Base-by-base conservation (phyloP, 2,888 invertebrate genomes). In the Girardia tigrina region DNA sequence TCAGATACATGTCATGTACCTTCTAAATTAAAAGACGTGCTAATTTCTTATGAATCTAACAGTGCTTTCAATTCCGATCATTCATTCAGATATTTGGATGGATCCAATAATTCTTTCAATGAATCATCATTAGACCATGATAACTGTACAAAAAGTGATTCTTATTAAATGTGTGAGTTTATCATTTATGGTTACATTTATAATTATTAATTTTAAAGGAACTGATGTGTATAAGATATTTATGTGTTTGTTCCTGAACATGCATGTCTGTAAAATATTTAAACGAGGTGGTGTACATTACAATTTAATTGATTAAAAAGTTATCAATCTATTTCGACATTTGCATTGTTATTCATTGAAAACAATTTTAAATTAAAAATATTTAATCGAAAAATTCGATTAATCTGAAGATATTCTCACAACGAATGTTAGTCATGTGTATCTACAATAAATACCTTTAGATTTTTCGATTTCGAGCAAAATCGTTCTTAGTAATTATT, bases 181-280 rank as follows among this genome's bases (percentile, higher is more conserved):
- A 56, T 56, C 56, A 56, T 56, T n/a, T 56, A n/a, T 56, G 56
- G 56, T 56, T 56, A 56, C 56, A 56, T 56, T 56, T 56, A n/a
- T n/a, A 20, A 56, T 56, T 56, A 56, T 56, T 56, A 56, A 56
- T 56, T 56, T 56, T 56, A n/a, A 56, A 56, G n/a, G 36, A 36
- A 16, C 36, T 36, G 36, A 36, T 36, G 36, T 36, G 36, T 36
- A 36, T 8, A 36, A 36, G 36, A 36, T 36, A 36, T 36, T 36
- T 36, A 36, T 36, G 36, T 36, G 36, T 36, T 36, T 56, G 56
- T 56, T 4, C 56, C 56, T 20, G 56, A 56, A 36, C 36, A 16
- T 56, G 56, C 56, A 56, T 56, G 56, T 56, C 23, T 56, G 56
- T 56, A 56, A 56, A 56, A 56, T 56, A 56, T 56, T 56, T 56